Base-by-base conservation (phyloP, 2,888 invertebrate species). In the Dione juno region DNA sequence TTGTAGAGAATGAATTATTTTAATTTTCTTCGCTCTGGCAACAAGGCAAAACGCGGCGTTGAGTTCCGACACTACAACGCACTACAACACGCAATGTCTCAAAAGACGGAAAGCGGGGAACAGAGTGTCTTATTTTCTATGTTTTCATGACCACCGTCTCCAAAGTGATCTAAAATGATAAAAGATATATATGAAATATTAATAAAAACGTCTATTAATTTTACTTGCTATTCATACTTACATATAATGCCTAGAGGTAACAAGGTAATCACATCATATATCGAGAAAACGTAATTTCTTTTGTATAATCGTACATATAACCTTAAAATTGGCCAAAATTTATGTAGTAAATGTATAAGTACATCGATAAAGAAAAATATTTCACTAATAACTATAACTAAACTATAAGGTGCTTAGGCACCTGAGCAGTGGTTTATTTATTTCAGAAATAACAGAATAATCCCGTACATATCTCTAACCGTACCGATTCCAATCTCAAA, bases 261-360 rank as follows among this genome's bases (percentile, higher is more conserved):
- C 13, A 90, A 45, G 21, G 86, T 81, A 1, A 87, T 16, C 0
- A 85, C 48, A 74, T 92, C 92, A 67, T 82, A 88, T 0, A 71
- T 10, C 3, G 90, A 73, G 19, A 83, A 76, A 0, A 83, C 16
- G 1, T 67, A 16, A 66, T 78, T 85, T 66, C 88, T 81, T 73
- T 86, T 82, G 41, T 84, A 84, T 0, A 87, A 84, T 63, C 88
- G 82, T 67, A 88, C 82, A 63, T 92, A 81, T 6, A 85, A 37
- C 1, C 90, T 80, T 3, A 89, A 82, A 5, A 84, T 63, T 0
- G 89, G 83, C 92, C 92, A 92, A 66, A 80, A 86, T 0, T 75
- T 45, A 41, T 92, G 92, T 7, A 90, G 72, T 1, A 88, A 57
- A 28, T 85, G 82, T 3, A 88, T 66, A 0, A 84, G 5, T 0